Evolutionary conservation across 2,888 invertebrate genomes (phyloP).

Genomic region (Spialia ferax): DNA sequence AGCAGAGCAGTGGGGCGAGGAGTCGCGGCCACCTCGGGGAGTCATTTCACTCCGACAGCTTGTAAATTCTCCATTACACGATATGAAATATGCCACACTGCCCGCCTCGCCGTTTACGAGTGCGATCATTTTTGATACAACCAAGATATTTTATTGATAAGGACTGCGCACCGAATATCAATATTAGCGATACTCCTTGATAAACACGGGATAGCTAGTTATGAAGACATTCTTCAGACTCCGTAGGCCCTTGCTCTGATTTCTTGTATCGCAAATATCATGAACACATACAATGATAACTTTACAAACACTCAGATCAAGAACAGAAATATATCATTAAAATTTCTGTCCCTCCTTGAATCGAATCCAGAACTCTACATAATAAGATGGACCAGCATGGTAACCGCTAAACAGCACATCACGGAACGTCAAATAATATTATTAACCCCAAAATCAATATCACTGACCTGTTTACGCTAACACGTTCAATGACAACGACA

Average conservation of each 20-base stretch:
- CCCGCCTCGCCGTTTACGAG: slow-evolving; percentile 68
- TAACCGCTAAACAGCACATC: no score
- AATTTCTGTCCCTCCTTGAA: no score
- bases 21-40: slow-evolving; percentile 77
- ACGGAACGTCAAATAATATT: slow-evolving; percentile 21
- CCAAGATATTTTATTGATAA: slow-evolving; percentile 27
- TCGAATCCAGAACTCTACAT: no score
- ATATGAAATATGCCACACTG: slow-evolving; percentile 83
- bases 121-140: slow-evolving; percentile 49
- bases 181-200: slow-evolving; percentile 5
- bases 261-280: no score
- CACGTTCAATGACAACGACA: slow-evolving; percentile 47
- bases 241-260: no score
- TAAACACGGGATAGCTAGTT: no score
- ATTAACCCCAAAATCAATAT: slow-evolving; percentile 33
- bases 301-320: no score
- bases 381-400: no score
- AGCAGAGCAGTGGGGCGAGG: slow-evolving; percentile 54
- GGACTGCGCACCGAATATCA: slow-evolving; percentile 5
- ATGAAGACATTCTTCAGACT: no score
- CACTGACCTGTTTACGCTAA: slow-evolving; percentile 61
- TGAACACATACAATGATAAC: no score
- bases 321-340: no score
- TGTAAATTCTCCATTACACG: slow-evolving; percentile 87
- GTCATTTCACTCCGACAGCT: slow-evolving; percentile 84